Evolutionary conservation across 2,113 vertebrate species (phyloP), one percentile per base, ranked within the genome.

Genomic region (Chamaea fasciata): DNA sequence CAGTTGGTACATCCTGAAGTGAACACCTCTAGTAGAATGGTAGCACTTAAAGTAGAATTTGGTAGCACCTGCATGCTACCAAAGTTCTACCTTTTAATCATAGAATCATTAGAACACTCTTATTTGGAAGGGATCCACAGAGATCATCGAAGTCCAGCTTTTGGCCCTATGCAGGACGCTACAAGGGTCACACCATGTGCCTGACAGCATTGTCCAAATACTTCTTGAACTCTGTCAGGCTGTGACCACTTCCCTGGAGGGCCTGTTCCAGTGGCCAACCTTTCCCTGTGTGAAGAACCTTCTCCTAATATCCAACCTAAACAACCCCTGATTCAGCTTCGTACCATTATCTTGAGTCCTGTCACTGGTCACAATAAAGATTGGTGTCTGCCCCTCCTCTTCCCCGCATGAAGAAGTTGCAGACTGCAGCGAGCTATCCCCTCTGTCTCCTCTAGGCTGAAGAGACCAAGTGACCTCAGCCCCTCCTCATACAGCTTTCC

Each of bases 321-420:
- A 42, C 31, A 5, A 35, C 5, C 4, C 26, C 56, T 62, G 56
- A 62, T 26, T 24, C 31, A 62, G 10, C 6, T 52, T 52, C 67
- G 35, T 8, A 11, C 8, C 0, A 0, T 42, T 50, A 4, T 18
- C 30, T 59, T 10, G 10, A n/a, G 26, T 52, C 24, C 20, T 60
- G 44, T 24, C 46, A 8, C 30, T 42, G 37, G 12, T 30, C 10
- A 59, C 18, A 14, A 24, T 5, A 50, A 21, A 49, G 13, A 52
- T 60, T 37, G 42, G 24, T 42, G 24, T 5, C 26, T 60, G 16
- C 46, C 5, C 31, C 10, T 42, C 5, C 15, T 9, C 35, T 60
- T 70, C 15, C 31, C 20, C 19, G 35, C 12, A 12, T 4, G 13
- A 50, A 10, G 31, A 52, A 30, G 7, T 20, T 71, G 31, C 2